Evolutionary conservation across 2,888 invertebrate species (phyloP), one percentile per base, ranked within the genome.

Genomic region (Tolmerus cingulatus): DNA sequence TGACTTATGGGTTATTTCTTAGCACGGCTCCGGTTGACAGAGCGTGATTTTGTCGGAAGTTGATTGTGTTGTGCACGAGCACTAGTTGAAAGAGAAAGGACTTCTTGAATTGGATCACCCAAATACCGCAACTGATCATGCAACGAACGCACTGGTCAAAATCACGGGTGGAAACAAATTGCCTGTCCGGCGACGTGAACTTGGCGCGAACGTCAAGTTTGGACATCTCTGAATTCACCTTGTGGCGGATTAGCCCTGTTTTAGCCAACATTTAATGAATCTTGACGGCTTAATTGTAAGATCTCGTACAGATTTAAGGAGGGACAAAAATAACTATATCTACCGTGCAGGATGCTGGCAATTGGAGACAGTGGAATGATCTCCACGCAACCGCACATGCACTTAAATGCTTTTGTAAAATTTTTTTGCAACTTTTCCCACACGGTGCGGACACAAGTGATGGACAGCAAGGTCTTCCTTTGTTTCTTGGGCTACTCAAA

Each of bases 271-370:
- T 85, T 74, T 74, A 85, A 85, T 85, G 85, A 74, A 85, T 85
- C 85, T 85, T 85, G 85, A 85, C 85, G 85, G 74, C 74, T 85
- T 85, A 85, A 85, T 85, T 85, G 85, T 74, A 74, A 19, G 37
- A 85, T 74, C 51, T 66, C 66, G n/a, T 66, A 40, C 23, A n/a
- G 66, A 37, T 74, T 74, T 43, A 30, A 74, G 51, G 19, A 74
- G 74, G 85, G 27, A 74, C 46, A 16, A 74, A 40, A 46, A 23
- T 74, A 74, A 46, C 23, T 43, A 46, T 30, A 74, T 74, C 30
- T 84, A 16, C 84, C 1, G 43, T 46, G 14, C 85, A 74, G 74
- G 74, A 82, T 82, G 82, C 19, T n/a, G 57, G 66, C 57, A 37
- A 51, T 51, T 46, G 27, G 30, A 30, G 78, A 12, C 43, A 40